These are phyloP conservation scores for Macropus fuliginosus DNA, from an alignment of 2,797 vertebrate genomes.

Conservation along the genomic window DNA sequence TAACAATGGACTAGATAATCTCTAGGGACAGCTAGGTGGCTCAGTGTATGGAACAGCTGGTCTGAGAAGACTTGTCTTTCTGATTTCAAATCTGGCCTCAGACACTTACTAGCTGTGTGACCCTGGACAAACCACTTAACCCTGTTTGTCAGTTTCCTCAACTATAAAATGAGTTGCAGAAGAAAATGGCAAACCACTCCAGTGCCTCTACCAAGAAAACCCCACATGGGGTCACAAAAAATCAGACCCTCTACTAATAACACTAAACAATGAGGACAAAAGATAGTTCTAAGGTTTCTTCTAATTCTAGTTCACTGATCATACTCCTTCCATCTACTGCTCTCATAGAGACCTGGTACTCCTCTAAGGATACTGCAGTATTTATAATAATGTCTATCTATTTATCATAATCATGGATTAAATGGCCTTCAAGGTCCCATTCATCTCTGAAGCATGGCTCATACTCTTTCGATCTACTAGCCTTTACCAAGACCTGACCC, in stretches of 20 bases:
- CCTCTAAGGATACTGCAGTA: not conserved
- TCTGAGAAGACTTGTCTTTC: not conserved
- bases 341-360: not conserved
- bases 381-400: not conserved
- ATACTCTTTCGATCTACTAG: not conserved
- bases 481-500: not conserved
- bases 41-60: not conserved
- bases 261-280: not conserved
- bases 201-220: not conserved
- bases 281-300: not conserved
- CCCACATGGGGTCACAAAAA: not conserved
- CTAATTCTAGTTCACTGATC: not conserved
- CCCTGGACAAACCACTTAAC: not conserved
- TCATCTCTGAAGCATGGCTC: not conserved
- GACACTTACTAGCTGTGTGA: not conserved
- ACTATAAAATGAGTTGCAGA: not conserved
- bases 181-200: not conserved
- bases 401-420: not conserved
- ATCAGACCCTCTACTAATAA: not conserved
- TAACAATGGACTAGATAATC: not conserved
- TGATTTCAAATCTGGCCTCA: not conserved
- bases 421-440: not conserved
- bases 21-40: not conserved
- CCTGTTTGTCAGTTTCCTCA: not conserved
- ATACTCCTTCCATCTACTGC: not conserved